Evolutionary conservation across 2,797 vertebrate species (phyloP), one percentile per base, ranked within the genome.

Genomic region (Cygnus olor): DNA sequence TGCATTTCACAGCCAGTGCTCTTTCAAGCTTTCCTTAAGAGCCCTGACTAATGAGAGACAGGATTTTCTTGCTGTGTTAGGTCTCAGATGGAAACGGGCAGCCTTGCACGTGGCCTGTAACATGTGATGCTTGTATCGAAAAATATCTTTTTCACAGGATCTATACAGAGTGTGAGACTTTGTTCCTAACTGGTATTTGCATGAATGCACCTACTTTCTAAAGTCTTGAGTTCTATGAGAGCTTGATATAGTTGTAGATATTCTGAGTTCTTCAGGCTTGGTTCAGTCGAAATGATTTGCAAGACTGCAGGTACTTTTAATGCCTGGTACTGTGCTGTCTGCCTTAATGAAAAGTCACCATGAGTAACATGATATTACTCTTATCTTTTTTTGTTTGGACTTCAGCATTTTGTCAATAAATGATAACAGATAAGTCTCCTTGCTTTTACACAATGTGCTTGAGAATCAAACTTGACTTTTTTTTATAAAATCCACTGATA

Each of bases 331-430:
- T 7, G 38, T 8, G 13, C 34, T 66, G 30, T 57, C 15, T 13
- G n/a, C 1, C 2, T 8, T 24, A 3, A 1, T n/a, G 58, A 14
- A 58, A 58, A 2, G 58, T 45, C 65, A 2, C 58, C 11, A 1
- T 5, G 53, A 58, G 44, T 10, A 30, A 56, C 49, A 54, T 38
- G 1, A 71, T 24, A n/a, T 47, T 7, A 2, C 44, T 66, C 71
- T 85, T 74, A 56, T 25, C 83, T 90, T 6, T 38, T 34, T 49
- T 16, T 8, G 4, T 49, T 51, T 85, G 77, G 51, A 94, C 73
- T 93, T 89, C 16, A 80, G 53, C 66, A n/a, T 65, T 86, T 80
- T 3, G 3, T 32, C 32, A 65, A 8, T 53, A 65, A 27, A 81
- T 61, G 24, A 53, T 11, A 27, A n/a, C n/a, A 85, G 85, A 69